Evolutionary conservation across 2,888 invertebrate species (phyloP), one percentile per base, ranked within the genome.

Genomic region (Altica lythri): DNA sequence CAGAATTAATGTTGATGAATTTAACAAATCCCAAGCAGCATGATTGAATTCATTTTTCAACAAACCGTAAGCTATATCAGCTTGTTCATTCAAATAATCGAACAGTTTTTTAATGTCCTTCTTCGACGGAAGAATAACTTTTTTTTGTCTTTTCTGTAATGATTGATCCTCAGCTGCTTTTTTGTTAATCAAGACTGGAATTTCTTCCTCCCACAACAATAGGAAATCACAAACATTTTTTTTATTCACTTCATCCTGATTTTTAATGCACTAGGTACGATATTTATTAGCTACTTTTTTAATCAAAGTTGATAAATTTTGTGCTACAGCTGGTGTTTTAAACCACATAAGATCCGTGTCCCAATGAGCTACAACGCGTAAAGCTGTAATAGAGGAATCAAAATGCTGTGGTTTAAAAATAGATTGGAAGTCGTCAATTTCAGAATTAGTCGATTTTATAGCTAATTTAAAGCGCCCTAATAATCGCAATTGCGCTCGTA

Each of bases 1-100:
- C 0, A 46, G 45, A 12, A 57, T 58, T 12, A 63, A 29, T 13
- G 59, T 57, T 4, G 34, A 25, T 16, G 45, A 16, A 10, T 46
- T 30, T 19, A 63, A 25, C 13, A 29, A 10, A 19, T 35, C 52
- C 53, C 60, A 62, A n/a, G 8, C 18, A 9, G n/a, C 3, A 14
- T 25, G 29, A 6, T 25, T 17, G 37, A 12, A 51, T 16, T n/a
- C 4, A 2, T 27, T 10, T 44, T 43, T 22, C 12, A 51, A 27
- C 2, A 16, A 8, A 16, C n/a, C n/a, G 22, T 34, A 29, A 18
- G 17, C 18, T 8, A 14, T 2, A 2, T 37, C 4, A 18, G n/a
- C 44, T 34, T 10, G 12, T 32, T 9, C 34, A 22, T 53, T 27
- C 14, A 46, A 34, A 10, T 18, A 53, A 10, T 25, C 27, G 13